phyloP scores from a whole-genome alignment of 1,140 invertebrate genomes.

The Tenebrio molitor region DNA sequence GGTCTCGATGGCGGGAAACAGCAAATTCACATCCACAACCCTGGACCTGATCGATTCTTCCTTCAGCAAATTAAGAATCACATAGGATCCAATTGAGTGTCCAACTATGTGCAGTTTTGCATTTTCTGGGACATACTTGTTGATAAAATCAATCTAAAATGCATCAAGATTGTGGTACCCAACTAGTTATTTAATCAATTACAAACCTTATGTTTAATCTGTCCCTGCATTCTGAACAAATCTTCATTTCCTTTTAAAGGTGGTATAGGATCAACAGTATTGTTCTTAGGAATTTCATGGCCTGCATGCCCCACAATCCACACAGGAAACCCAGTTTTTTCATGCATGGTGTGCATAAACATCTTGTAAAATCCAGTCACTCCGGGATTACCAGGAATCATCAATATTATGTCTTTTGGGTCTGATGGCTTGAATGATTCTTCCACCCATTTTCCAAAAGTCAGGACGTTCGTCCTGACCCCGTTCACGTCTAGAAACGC shows the following conservation, averaged over 20 bases:
- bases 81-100: slow-evolving; percentile 89
- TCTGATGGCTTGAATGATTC: slow-evolving; percentile 68
- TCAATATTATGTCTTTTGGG: slow-evolving; percentile 69
- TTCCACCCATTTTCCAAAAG: slow-evolving; percentile 78
- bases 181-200: slow-evolving; percentile 40
- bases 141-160: slow-evolving; percentile 76
- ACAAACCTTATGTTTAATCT: slow-evolving; percentile 82
- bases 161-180: slow-evolving; percentile 46
- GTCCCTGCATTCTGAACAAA: slow-evolving; percentile 78
- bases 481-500: slow-evolving; percentile 73
- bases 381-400: slow-evolving; percentile 81
- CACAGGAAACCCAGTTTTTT: slow-evolving; percentile 72
- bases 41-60: slow-evolving; percentile 67
- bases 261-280: slow-evolving; percentile 65
- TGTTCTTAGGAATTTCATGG: slow-evolving; percentile 72
- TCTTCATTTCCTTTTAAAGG: slow-evolving; percentile 69
- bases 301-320: slow-evolving; percentile 83
- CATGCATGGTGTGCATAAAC: slow-evolving; percentile 76
- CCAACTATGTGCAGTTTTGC: slow-evolving; percentile 81
- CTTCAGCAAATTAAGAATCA: slow-evolving; percentile 81
- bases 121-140: slow-evolving; percentile 77
- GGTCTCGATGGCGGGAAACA: slow-evolving; percentile 88
- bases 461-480: slow-evolving; percentile 77
- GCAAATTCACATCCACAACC: slow-evolving; percentile 74
- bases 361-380: slow-evolving; percentile 77